A percentile compares a stretch with the other conserved stretches of the same genome.
phyloP scores from a whole-genome alignment of 2,797 vertebrate genomes.

The Allobates femoralis region DNA sequence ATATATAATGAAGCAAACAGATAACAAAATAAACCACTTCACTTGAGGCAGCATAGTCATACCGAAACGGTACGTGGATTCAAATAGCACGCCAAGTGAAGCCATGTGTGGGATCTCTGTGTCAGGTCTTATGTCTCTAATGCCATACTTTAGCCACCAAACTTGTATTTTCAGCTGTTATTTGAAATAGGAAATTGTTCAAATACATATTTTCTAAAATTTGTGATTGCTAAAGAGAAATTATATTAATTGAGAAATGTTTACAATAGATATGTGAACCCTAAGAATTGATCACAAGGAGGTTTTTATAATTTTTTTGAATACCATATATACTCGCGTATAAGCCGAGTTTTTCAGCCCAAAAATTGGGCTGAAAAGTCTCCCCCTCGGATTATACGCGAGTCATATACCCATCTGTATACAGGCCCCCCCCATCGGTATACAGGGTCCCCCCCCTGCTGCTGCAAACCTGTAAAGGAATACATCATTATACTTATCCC shows the following conservation, averaged over 20 bases:
- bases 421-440: too few relatives aligned
- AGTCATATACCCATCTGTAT: too few relatives aligned
- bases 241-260: background rate
- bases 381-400: too few relatives aligned
- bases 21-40: conserved; percentile 51
- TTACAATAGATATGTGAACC: background rate
- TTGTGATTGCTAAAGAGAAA: background rate
- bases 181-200: background rate
- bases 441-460: too few relatives aligned
- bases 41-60: conserved; percentile 13
- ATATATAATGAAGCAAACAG: conserved; percentile 51
- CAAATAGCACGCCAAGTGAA: conserved; percentile 12
- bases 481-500: too few relatives aligned
- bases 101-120: conserved; percentile 28
- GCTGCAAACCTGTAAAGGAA: too few relatives aligned
- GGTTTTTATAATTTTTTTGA: background rate
- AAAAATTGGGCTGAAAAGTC: too few relatives aligned
- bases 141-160: background rate
- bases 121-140: background rate
- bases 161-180: background rate
- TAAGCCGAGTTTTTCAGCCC: too few relatives aligned
- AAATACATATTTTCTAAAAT: background rate
- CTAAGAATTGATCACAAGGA: background rate
- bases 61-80: background rate
- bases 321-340: background rate